Percentiles rank a stretch among this genome's conserved stretches.
Evolutionary conservation across 2,888 invertebrate genomes (phyloP).

Genomic region (Acrocera orbiculus): DNA sequence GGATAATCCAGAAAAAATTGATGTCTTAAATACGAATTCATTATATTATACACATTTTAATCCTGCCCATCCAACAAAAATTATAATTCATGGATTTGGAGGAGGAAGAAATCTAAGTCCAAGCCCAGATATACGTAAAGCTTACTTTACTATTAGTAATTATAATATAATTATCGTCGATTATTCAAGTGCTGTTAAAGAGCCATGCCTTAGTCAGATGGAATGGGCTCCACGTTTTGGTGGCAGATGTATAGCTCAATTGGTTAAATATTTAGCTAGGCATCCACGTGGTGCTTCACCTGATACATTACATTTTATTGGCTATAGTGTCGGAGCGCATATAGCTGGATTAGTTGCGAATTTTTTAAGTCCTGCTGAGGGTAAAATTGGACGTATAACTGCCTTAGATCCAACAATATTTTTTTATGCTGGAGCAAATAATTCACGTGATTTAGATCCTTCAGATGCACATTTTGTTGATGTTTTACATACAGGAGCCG

Average conservation of each 20-base stretch:
- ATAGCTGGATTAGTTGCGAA: constrained; percentile 71
- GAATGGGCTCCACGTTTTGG: constrained; percentile 47
- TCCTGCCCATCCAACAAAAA: constrained; percentile 59
- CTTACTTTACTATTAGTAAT: constrained; percentile 60
- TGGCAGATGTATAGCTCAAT: constrained; percentile 59
- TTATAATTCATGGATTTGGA: constrained; percentile 83
- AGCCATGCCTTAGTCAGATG: constrained; percentile 67
- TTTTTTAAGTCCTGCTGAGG: constrained; percentile 42
- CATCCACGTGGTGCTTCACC: constrained; percentile 62
- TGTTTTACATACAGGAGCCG: constrained; percentile 69
- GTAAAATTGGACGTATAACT: constrained; percentile 69
- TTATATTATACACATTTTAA: constrained; percentile 61
- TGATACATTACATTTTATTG: constrained; percentile 60
- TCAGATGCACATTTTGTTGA: constrained; percentile 72
- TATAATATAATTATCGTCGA: constrained; percentile 81
- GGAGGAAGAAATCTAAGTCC: constrained; percentile 67
- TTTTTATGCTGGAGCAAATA: constrained; percentile 68
- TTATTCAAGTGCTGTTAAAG: constrained; percentile 59
- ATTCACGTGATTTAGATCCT: constrained; percentile 60
- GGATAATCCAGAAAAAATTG: constrained; percentile 49
- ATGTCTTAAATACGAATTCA: constrained; percentile 51
- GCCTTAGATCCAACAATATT: constrained; percentile 75
- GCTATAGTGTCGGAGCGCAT: constrained; percentile 76
- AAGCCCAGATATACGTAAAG: constrained; percentile 68
- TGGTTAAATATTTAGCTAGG: constrained; percentile 57